Base-by-base conservation (phyloP, 2,113 vertebrate species). In the Cheirogaleus medius region DNA sequence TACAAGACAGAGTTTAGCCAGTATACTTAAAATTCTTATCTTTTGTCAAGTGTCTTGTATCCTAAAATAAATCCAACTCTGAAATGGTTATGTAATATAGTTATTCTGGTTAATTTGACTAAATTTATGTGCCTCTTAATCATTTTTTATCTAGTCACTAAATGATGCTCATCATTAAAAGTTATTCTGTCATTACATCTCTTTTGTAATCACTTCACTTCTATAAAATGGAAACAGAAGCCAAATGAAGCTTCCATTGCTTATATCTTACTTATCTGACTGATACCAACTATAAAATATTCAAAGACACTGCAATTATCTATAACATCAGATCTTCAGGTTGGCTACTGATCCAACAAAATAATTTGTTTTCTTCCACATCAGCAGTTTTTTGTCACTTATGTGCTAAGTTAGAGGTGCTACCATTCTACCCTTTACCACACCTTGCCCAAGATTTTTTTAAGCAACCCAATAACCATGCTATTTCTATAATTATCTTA, bases 21-120 rank as follows among this genome's bases (percentile, higher is more conserved):
- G 13, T 54, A 81, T 54, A 93, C 58, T 97, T 97, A 96, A 97
- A 90, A 97, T 97, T 97, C 94, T 73, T 80, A 32, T 96, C 95
- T 93, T 96, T 92, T 96, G 74, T 84, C 83, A 97, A 93, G 71
- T 84, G 86, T 81, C 74, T 94, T 44, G 27, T 93, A 91, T 52
- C n/a, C 42, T 90, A 88, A 94, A 97, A 90, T 84, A 97, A 94
- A 93, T 90, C 63, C 97, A 44, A 96, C 44, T 94, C 69, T 94
- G 66, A 93, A 96, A 90, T 84, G 10, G 37, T 87, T 95, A 93
- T 87, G 34, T 81, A 63, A 76, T 63, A 78, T 8, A 96, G 49
- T 84, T 69, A 90, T 63, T 91, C 58, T 85, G 37, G 60, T 87
- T 95, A 97, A 96, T 93, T 76, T 87, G 54, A 81, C 56, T 83